These are phyloP conservation scores for Timema podura DNA, from an alignment of 2,888 invertebrate species.

Conservation along the genomic window DNA sequence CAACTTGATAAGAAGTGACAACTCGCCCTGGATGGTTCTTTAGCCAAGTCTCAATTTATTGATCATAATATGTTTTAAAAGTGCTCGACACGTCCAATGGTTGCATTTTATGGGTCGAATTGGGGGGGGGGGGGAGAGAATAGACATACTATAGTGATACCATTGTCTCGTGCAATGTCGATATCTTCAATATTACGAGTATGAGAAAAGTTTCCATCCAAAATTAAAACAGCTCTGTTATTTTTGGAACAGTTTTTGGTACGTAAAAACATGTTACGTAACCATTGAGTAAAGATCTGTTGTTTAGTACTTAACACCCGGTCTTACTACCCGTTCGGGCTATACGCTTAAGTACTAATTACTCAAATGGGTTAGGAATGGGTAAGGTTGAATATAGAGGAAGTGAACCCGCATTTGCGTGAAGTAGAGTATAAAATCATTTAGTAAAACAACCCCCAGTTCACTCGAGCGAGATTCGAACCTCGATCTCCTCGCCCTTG, in stretches of 20 bases:
- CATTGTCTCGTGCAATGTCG: background rate
- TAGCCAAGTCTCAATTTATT: background rate
- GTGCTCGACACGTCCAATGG: background rate
- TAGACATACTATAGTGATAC: background rate
- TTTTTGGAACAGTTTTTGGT: background rate
- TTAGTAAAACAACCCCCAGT: no score
- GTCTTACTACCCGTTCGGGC: no score
- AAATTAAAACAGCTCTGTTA: background rate
- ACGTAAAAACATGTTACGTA: background rate
- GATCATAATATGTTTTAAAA: background rate
- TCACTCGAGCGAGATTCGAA: no score
- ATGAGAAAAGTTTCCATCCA: background rate
- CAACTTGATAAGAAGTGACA: background rate
- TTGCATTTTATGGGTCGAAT: background rate
- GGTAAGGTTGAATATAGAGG: no score
- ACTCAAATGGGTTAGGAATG: no score
- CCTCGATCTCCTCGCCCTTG: no score
- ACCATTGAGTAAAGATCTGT: background rate
- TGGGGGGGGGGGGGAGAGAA: background rate
- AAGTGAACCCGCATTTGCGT: no score
- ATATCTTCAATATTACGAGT: background rate
- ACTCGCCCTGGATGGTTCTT: slow-evolving; percentile 1
- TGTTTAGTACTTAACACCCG: no score
- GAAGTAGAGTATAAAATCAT: no score
- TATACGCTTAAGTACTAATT: no score